Evolutionary conservation across 2,797 vertebrate genomes (phyloP).

Genomic region (Phataginus tetradactyla): DNA sequence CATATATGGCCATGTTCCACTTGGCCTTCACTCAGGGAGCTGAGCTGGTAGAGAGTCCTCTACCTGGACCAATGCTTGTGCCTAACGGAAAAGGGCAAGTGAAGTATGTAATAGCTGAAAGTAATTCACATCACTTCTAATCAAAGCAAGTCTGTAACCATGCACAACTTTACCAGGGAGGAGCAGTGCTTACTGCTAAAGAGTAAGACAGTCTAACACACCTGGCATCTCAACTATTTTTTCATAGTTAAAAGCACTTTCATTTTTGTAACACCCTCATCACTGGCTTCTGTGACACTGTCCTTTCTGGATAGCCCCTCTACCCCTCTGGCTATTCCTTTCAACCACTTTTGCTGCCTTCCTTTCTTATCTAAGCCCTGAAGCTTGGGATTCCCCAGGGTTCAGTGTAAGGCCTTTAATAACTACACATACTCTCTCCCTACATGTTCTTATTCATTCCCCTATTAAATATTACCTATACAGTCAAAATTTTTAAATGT

Average conservation of each 20-base stretch:
- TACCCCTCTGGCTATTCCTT: not conserved
- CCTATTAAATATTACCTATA: not conserved
- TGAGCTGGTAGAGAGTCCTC: not conserved
- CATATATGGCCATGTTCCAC: not conserved
- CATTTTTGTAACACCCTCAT: not conserved
- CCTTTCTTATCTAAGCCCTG: not conserved
- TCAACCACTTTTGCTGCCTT: not conserved
- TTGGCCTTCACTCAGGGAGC: not conserved
- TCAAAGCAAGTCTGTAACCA: not conserved
- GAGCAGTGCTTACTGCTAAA: not conserved
- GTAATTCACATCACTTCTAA: not conserved
- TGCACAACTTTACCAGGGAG: not conserved
- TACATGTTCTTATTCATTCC: not conserved
- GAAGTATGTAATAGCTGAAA: not conserved
- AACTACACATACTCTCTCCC: not conserved
- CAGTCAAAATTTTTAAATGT: not conserved
- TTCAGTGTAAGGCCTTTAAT: not conserved
- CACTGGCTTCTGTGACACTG: not conserved
- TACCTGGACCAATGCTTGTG: not conserved
- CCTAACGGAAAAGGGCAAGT: not conserved
- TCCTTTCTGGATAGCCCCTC: not conserved
- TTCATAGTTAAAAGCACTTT: not conserved
- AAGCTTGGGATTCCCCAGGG: not conserved
- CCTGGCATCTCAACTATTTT: not conserved
- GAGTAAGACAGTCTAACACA: not conserved